Percentiles rank a stretch among this genome's conserved stretches.
phyloP scores from a whole-genome alignment of 2,113 vertebrate species.

The Heterotis niloticus region DNA sequence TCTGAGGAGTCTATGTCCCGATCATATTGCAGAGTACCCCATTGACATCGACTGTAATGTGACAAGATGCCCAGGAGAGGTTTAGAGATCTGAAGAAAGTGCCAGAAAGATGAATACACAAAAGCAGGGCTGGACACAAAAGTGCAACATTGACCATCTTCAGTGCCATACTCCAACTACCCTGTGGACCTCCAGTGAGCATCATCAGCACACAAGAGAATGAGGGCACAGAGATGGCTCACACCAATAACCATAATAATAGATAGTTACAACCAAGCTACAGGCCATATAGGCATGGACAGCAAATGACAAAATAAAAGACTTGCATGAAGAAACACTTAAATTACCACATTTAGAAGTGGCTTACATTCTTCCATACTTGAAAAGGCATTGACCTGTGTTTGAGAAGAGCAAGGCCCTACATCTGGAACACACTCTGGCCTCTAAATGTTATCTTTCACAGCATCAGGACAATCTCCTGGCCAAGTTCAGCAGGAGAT shows the following conservation, averaged over 20 bases:
- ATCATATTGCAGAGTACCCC: too few relatives aligned
- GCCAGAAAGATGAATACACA: too few relatives aligned
- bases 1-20: too few relatives aligned
- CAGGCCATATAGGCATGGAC: background rate
- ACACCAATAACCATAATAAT: background rate
- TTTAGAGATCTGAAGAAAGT: background rate
- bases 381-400: constrained; percentile 28
- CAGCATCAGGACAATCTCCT: constrained; percentile 35
- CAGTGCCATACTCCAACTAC: too few relatives aligned
- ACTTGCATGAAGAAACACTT: background rate
- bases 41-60: too few relatives aligned
- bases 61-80: too few relatives aligned
- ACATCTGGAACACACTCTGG: constrained; percentile 10
- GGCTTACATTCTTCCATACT: constrained; percentile 33
- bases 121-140: background rate
- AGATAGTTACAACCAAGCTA: too few relatives aligned
- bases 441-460: constrained; percentile 40
- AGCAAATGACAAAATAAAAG: background rate
- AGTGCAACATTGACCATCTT: too few relatives aligned
- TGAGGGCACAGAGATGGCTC: background rate
- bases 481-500: constrained; percentile 58
- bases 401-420: background rate
- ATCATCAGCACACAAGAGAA: background rate
- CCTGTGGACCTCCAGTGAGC: too few relatives aligned
- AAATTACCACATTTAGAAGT: background rate